Evolutionary conservation across 2,113 vertebrate genomes (phyloP), one percentile per base, ranked within the genome.

Genomic region (Otocyon megalotis): DNA sequence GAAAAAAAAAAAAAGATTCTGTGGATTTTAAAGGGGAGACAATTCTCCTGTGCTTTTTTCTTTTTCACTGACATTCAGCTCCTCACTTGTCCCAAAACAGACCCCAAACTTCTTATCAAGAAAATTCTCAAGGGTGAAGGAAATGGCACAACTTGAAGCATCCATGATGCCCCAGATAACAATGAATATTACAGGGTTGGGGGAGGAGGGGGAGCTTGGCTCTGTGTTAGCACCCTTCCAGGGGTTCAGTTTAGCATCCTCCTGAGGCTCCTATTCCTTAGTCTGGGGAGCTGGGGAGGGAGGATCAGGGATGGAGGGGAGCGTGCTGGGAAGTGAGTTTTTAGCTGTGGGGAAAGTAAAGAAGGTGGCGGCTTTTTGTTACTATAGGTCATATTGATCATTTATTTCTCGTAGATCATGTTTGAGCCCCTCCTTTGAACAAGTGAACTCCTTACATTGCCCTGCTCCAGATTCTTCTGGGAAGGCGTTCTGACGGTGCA

Each of bases 71-170:
- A 50, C 35, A 56, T 15, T 53, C 26, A 12, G 43, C 35, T 53
- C 58, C 35, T 71, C 8, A 0, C 19, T 56, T 9, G 22, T 76
- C 71, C 71, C 76, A 12, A 65, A 88, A 63, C 82, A 84, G 62
- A 80, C 28, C 10, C 15, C 37, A 16, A 3, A 10, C 83, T 58
- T 94, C 76, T 90, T 72, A 56, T 9, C 53, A 19, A 56, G 50
- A 81, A 80, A 89, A 89, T 81, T 77, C 84, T 82, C 26, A 89
- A 85, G 65, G 3, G 9, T 63, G 48, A 82, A 77, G 50, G 88
- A 9, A 77, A 92, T 43, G 20, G n/a, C 48, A 48, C 60, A 62
- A 56, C 8, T 22, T 35, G 13, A n/a, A 28, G 32, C 35, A 63
- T 79, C 60, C 63, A 24, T 77, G 81, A 24, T 12, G 35, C 3